Evolutionary conservation across 2,888 invertebrate genomes (phyloP).

Genomic region (Nebria salina): DNA sequence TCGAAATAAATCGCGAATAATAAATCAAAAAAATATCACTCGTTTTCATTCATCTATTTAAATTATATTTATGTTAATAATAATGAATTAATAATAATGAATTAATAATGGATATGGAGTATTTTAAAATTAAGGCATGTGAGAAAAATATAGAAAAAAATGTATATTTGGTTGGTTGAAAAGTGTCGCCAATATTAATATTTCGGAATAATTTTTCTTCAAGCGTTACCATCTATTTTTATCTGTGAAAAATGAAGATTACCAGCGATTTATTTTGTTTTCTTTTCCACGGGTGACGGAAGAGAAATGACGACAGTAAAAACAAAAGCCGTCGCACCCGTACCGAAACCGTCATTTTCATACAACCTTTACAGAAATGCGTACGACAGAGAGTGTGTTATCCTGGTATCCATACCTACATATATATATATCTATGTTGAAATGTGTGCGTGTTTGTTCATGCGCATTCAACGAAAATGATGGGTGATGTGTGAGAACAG

Average conservation of each 20-base stretch:
- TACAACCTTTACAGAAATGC: conserved; percentile 11
- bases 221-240: conserved; percentile 37
- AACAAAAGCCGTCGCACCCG: conserved; percentile 23
- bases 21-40: no score
- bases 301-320: conserved; percentile 45
- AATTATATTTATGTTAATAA: no score
- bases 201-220: neutral
- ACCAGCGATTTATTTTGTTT: conserved; percentile 46
- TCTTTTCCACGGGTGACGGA: conserved; percentile 36
- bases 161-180: no score
- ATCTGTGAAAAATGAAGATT: conserved; percentile 45
- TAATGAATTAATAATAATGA: no score
- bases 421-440: no score
- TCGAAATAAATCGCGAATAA: no score
- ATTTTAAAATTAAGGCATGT: no score
- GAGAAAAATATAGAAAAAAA: no score
- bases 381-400: neutral
- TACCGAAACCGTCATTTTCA: conserved; percentile 33
- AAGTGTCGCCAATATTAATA: neutral
- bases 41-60: no score
- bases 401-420: no score
- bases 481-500: neutral
- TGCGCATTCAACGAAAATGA: neutral
- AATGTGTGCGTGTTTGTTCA: no score
- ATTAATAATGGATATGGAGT: no score